Base-by-base conservation (phyloP, 2,113 vertebrate genomes). In the Coreoperca whiteheadi region DNA sequence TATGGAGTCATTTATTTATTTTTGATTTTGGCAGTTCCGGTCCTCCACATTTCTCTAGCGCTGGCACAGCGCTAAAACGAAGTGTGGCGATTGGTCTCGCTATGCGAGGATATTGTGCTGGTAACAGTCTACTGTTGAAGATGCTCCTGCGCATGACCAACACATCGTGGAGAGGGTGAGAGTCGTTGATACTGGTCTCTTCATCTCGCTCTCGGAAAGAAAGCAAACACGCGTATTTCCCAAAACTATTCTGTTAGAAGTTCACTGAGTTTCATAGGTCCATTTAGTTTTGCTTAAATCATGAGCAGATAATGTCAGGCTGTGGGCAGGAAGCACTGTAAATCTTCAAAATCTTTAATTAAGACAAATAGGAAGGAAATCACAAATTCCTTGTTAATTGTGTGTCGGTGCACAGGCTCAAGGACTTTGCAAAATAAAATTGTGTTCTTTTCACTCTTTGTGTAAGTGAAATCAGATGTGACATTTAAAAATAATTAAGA, bases 401-500 rank as follows among this genome's bases (percentile, higher is more conserved):
- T 46, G 25, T 46, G 43, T 48, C 23, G 4, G 12, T 2, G 2
- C 48, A 6, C 20, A 15, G 16, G 28, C 34, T 64, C 6, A 9
- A 15, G 51, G 15, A 37, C 8, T 25, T 25, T 3, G 10, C 8
- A 23, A 57, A 73, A 34, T 37, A 25, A 43, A 43, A 46, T 4
- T 25, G 30, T 72, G 76, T 57, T 66, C 53, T 53, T 74, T 41
- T 81, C 74, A 32, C 2, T 46, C 21, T 74, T 85, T 86, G 64
- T 71, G 39, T 4, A 1, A 8, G 63, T 28, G 6, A 86, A 86
- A 89, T 91, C 41, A 43, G n/a, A 85, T 48, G 48, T 86, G 90
- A 88, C 85, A 72, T 77, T 77, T 48, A 28, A 78, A 86, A 89
- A 84, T 77, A 77, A 82, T 83, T 63, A 81, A 87, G 67, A 53